A percentile compares a stretch with the other conserved stretches of the same genome.
These are phyloP conservation scores for Lampris megalopsis DNA, from an alignment of 2,113 vertebrate genomes.

Conservation along the genomic window DNA sequence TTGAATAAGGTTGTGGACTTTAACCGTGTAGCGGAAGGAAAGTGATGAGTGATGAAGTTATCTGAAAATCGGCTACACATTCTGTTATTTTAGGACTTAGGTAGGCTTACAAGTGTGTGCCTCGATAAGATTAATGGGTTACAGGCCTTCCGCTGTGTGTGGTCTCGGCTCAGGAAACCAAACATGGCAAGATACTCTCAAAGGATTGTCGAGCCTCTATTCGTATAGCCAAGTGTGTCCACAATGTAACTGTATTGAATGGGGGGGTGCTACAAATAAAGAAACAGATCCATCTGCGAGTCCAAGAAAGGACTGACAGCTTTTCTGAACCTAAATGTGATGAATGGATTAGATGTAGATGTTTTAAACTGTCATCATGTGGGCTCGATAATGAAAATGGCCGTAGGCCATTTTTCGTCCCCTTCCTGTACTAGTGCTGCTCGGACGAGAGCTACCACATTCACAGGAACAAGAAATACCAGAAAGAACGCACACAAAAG, in stretches of 20 bases:
- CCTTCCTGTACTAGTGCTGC: not conserved
- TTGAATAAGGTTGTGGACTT: no score
- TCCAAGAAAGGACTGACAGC: slow-evolving; percentile 14
- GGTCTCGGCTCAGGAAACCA: slow-evolving; percentile 25
- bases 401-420: not conserved
- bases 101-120: slow-evolving; percentile 2
- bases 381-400: no score
- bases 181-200: not conserved
- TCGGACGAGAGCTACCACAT: no score
- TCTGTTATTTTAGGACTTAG: not conserved
- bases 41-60: not conserved
- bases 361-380: no score
- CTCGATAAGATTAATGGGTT: slow-evolving; percentile 12
- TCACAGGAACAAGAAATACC: not conserved
- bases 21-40: no score
- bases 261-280: not conserved
- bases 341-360: not conserved
- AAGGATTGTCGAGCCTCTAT: not conserved
- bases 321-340: not conserved
- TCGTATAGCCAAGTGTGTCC: not conserved
- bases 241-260: slow-evolving; percentile 1
- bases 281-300: not conserved
- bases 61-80: not conserved
- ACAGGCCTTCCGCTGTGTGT: slow-evolving; percentile 17
- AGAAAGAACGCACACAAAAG: not conserved